A percentile compares a stretch with the other conserved stretches of the same genome.
Conservation (phyloP, 2,888 invertebrate species). For the Mythimna vitellina region DNA sequence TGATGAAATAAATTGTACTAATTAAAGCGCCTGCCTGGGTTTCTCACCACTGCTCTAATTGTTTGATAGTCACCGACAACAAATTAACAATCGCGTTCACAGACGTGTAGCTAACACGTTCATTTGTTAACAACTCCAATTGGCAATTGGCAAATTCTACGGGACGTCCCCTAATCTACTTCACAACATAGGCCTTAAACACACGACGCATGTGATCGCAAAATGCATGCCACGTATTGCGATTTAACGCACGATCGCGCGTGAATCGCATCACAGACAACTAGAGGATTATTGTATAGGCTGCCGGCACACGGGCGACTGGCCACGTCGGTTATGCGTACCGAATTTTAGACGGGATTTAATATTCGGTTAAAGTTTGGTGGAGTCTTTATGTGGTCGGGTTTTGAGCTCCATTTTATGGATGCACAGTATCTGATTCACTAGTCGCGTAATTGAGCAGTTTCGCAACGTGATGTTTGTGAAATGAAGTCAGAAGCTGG, state of each 20-base stretch:
- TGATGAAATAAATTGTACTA: no score
- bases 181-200: conserved; percentile 38
- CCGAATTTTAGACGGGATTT: conserved; percentile 56
- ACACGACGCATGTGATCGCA: conserved; percentile 56
- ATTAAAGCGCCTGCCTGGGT: no score
- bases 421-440: conserved; percentile 3
- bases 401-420: conserved; percentile 11
- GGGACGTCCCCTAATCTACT: conserved; percentile 32
- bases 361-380: conserved; percentile 46
- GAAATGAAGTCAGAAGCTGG: not conserved
- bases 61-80: not conserved
- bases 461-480: not conserved
- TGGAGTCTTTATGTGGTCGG: conserved; percentile 31
- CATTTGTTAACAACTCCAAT: conserved; percentile 30
- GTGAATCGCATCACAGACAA: conserved; percentile 59
- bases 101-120: conserved; percentile 1
- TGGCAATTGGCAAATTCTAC: conserved; percentile 32
- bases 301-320: conserved; percentile 52
- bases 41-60: not conserved
- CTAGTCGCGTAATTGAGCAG: not conserved
- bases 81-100: conserved; percentile 16
- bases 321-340: conserved; percentile 52
- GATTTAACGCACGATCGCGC: conserved; percentile 64
- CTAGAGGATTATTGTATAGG: conserved; percentile 62
- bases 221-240: conserved; percentile 60